Evolutionary conservation across 2,888 invertebrate species (phyloP).

Genomic region (Leptinotarsa peninsularis): DNA sequence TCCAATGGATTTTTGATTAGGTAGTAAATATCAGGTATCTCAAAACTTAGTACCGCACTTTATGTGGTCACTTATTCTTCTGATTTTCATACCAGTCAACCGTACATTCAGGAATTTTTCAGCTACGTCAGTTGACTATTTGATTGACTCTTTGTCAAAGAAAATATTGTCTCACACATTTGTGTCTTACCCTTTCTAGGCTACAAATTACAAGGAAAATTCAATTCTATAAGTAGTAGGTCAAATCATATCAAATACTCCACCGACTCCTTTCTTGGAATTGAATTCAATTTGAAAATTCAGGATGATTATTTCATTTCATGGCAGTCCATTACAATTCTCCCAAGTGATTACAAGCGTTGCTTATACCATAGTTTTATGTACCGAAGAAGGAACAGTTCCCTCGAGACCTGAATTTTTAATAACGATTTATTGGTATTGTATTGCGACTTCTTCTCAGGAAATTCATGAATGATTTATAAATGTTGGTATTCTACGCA

Average conservation of each 20-base stretch:
- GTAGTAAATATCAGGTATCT: no score
- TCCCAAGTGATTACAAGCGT: background rate
- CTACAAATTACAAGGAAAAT: no score
- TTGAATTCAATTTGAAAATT: background rate
- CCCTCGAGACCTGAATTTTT: constrained; percentile 3
- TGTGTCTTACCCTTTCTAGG: no score
- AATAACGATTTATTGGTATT: constrained; percentile 17
- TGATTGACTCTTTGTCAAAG: no score
- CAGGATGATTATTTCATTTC: background rate
- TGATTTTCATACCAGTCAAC: no score
- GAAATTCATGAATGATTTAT: background rate
- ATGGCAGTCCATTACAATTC: background rate
- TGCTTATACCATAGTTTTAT: constrained; percentile 1
- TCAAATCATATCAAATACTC: background rate
- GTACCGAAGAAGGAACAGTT: background rate
- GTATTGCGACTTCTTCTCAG: background rate
- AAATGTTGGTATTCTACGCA: background rate
- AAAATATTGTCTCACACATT: no score
- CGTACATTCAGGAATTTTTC: no score
- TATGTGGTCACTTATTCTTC: no score
- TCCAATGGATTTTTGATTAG: no score
- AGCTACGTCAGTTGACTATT: no score
- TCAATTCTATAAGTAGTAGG: no score
- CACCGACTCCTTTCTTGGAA: background rate
- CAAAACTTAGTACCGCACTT: no score